Conservation (phyloP, 2,797 vertebrate species). For the Hapalemur alaotrensis region DNA sequence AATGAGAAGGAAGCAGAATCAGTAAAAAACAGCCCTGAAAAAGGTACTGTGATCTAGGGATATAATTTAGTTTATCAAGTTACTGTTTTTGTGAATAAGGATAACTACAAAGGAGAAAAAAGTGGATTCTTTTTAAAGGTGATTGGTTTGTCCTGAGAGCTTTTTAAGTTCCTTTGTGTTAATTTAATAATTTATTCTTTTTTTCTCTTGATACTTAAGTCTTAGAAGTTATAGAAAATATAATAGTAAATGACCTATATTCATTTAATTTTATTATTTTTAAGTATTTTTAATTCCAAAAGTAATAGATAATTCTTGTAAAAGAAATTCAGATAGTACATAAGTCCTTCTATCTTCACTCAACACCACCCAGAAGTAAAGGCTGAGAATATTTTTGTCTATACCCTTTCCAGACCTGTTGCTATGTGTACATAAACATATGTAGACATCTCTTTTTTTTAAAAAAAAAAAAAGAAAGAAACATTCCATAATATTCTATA, state of each 20-base stretch:
- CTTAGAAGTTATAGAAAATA: constrained; percentile 30
- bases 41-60: constrained; percentile 86
- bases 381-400: neutral
- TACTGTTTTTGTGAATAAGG: constrained; percentile 16
- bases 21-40: constrained; percentile 92
- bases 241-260: constrained; percentile 17
- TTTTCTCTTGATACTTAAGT: constrained; percentile 19
- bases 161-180: constrained; percentile 1
- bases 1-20: constrained; percentile 88
- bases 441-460: neutral
- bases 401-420: constrained; percentile 5
- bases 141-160: neutral
- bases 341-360: neutral
- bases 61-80: constrained; percentile 42
- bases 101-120: neutral
- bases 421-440: neutral
- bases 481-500: neutral
- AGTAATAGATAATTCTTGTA: neutral
- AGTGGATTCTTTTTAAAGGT: neutral
- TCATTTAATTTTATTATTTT: constrained; percentile 44
- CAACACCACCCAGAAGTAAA: neutral
- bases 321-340: constrained; percentile 2
- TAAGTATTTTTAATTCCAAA: constrained; percentile 43
- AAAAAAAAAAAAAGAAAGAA: neutral
- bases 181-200: constrained; percentile 23